A percentile compares a stretch with the other conserved stretches of the same genome.
Evolutionary conservation across 2,113 vertebrate species (phyloP).

Genomic region (Siniperca knerii): DNA sequence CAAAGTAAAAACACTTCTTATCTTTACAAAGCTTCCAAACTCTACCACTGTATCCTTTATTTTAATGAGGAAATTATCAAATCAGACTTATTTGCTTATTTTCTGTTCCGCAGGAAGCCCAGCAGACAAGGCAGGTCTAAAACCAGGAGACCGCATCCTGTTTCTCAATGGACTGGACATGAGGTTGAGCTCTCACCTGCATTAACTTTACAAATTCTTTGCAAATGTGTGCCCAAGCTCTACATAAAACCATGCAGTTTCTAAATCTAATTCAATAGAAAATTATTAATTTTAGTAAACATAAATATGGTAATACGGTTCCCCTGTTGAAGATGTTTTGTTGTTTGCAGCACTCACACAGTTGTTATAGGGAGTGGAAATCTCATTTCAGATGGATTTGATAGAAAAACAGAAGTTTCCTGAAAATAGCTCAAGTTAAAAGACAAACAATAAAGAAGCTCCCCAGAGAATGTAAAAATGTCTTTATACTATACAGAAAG

Average conservation of each 20-base stretch:
- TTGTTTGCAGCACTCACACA: slow-evolving; percentile 6
- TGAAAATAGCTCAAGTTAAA: slow-evolving; percentile 26
- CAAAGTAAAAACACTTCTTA: not conserved
- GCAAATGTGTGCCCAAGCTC: not conserved
- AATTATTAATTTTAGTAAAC: not conserved
- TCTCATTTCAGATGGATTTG: slow-evolving; percentile 2
- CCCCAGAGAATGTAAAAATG: not conserved
- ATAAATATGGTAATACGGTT: not conserved
- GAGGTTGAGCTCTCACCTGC: slow-evolving; percentile 85
- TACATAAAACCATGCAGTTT: not conserved
- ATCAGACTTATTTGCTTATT: not conserved
- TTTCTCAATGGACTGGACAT: slow-evolving; percentile 98
- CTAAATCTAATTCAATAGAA: not conserved
- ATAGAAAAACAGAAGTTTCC: not conserved
- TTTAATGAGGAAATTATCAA: not conserved
- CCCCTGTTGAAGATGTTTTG: not conserved
- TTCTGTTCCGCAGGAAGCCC: slow-evolving; percentile 88
- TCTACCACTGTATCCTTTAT: not conserved
- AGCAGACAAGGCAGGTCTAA: slow-evolving; percentile 94
- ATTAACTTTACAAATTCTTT: not conserved
- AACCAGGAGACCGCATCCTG: slow-evolving; percentile 93
- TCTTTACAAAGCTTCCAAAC: not conserved
- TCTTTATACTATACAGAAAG: not conserved
- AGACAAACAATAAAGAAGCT: not conserved
- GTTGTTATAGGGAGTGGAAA: not conserved